phyloP scores from a whole-genome alignment of 2,888 invertebrate species.

The Blastobasis lacticolella region DNA sequence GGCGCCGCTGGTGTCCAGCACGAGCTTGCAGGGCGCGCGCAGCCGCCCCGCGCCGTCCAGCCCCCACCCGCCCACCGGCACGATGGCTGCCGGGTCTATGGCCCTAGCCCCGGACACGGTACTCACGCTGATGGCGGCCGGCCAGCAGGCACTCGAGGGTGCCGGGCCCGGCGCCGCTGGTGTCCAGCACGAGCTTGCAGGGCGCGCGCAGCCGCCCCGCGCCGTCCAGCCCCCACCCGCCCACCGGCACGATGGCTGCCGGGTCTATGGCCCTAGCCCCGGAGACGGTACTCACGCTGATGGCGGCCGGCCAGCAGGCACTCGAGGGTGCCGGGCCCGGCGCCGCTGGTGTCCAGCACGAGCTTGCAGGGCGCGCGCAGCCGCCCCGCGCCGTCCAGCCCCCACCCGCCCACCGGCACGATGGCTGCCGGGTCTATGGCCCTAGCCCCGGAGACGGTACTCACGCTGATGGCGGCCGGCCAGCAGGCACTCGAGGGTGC shows the following conservation, averaged over 20 bases:
- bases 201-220: slow-evolving; percentile 82
- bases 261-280: slow-evolving; percentile 76
- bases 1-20: slow-evolving; percentile 91
- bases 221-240: slow-evolving; percentile 92
- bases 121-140: slow-evolving; percentile 76
- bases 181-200: slow-evolving; percentile 89
- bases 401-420: slow-evolving; percentile 90
- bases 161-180: slow-evolving; percentile 93
- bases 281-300: slow-evolving; percentile 51
- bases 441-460: slow-evolving; percentile 27
- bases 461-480: slow-evolving; percentile 77
- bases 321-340: slow-evolving; percentile 89
- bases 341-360: slow-evolving; percentile 90
- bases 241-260: slow-evolving; percentile 81
- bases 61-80: slow-evolving; percentile 91
- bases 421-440: slow-evolving; percentile 84
- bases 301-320: slow-evolving; percentile 78
- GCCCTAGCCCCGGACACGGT: slow-evolving; percentile 45
- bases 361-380: slow-evolving; percentile 85
- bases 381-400: slow-evolving; percentile 84
- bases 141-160: slow-evolving; percentile 77
- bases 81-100: slow-evolving; percentile 81
- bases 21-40: slow-evolving; percentile 84
- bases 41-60: slow-evolving; percentile 84
- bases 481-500: slow-evolving; percentile 78